phyloP scores from a whole-genome alignment of 1,140 invertebrate species.

The Onthophagus taurus region DNA sequence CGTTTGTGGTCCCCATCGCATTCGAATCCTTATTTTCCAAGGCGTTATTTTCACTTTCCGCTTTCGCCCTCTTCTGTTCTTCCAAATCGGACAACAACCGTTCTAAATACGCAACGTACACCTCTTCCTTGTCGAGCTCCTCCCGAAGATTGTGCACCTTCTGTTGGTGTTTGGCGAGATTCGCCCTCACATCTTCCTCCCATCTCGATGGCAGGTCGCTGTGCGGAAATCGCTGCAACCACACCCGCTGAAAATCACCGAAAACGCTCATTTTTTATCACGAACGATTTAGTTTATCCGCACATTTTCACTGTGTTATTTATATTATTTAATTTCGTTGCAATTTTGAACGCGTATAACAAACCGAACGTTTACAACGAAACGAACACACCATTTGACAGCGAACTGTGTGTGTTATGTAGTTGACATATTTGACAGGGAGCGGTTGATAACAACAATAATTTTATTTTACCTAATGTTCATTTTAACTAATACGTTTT shows the following conservation, averaged over 20 bases:
- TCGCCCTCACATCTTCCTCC: conserved; percentile 82
- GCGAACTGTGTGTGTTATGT: conserved; percentile 7
- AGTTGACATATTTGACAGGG: conserved; percentile 1
- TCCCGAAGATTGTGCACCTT: conserved; percentile 68
- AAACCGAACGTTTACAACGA: conserved; percentile 2
- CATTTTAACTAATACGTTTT: neutral
- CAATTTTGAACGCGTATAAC: conserved; percentile 4
- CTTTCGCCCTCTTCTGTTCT: conserved; percentile 49
- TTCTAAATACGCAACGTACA: conserved; percentile 83
- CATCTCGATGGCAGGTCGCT: conserved; percentile 79
- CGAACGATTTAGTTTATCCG: neutral
- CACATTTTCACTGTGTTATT: conserved; percentile 2
- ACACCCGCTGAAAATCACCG: conserved; percentile 78
- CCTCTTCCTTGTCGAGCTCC: conserved; percentile 80
- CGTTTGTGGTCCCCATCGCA: no score
- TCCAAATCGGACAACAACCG: conserved; percentile 72
- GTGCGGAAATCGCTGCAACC: conserved; percentile 79
- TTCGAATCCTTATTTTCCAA: conserved; percentile 27
- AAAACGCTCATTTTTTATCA: conserved; percentile 71
- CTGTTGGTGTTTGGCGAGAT: conserved; percentile 78
- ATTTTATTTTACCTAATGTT: neutral
- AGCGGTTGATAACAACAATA: conserved; percentile 4
- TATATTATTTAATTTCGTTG: conserved; percentile 1
- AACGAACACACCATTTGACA: no score
- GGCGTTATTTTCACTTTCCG: conserved; percentile 18